These are phyloP conservation scores for Drosophila jambulina DNA, from an alignment of 1,140 invertebrate genomes.

Conservation along the genomic window DNA sequence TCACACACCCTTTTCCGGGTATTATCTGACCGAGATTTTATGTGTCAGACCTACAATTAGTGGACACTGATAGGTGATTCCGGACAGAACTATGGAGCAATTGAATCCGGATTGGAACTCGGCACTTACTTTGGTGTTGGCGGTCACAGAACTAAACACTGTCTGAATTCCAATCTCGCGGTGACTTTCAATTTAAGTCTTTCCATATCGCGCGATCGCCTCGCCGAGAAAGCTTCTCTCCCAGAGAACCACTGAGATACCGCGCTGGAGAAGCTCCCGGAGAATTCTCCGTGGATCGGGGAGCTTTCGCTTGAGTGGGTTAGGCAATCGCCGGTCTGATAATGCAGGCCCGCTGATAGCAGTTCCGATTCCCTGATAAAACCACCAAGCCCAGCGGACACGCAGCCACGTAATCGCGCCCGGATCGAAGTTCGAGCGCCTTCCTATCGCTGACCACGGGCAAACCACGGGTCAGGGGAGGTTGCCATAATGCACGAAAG, in stretches of 20 bases:
- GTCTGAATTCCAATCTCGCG: slow-evolving; percentile 67
- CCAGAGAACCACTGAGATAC: not conserved
- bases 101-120: slow-evolving; percentile 16
- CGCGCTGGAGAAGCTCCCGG: slow-evolving; percentile 6
- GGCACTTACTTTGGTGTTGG: slow-evolving; percentile 68
- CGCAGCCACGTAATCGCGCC: slow-evolving; percentile 36
- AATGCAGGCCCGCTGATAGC: slow-evolving; percentile 36
- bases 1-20: slow-evolving; percentile 24
- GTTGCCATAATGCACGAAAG: slow-evolving; percentile 25
- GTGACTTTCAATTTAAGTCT: slow-evolving; percentile 77
- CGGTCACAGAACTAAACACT: slow-evolving; percentile 67
- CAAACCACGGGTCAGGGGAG: slow-evolving; percentile 5
- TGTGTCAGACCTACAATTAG: slow-evolving; percentile 26
- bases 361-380: slow-evolving; percentile 33
- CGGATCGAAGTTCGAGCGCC: slow-evolving; percentile 47
- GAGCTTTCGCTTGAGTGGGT: slow-evolving; percentile 47
- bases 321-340: slow-evolving; percentile 33
- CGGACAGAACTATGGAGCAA: slow-evolving; percentile 8
- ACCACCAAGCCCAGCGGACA: not conserved
- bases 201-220: slow-evolving; percentile 65
- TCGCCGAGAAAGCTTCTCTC: slow-evolving; percentile 34
- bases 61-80: slow-evolving; percentile 23
- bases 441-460: slow-evolving; percentile 6
- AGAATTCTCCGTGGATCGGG: slow-evolving; percentile 31
- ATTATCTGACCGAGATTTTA: slow-evolving; percentile 33